phyloP scores from a whole-genome alignment of 2,113 vertebrate species.

The Recurvirostra avosetta region DNA sequence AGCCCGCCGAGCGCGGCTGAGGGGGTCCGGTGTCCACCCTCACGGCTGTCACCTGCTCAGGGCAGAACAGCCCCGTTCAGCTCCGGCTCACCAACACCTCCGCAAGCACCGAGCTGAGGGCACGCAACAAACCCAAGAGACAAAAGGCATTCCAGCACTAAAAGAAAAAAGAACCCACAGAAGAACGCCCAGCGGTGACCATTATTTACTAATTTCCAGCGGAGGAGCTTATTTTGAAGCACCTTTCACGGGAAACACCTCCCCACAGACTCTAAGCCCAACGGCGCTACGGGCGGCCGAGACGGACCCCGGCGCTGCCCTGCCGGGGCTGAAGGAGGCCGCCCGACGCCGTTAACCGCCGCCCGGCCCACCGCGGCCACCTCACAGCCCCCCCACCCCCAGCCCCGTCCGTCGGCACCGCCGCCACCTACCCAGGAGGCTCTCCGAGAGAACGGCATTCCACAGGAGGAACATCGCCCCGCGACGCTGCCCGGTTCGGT shows the following conservation, averaged over 20 bases:
- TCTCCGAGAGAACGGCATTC: constrained; percentile 60
- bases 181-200: accelerated
- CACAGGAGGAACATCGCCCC: constrained; percentile 45
- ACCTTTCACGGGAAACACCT: neutral
- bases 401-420: too few relatives aligned
- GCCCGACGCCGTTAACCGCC: too few relatives aligned
- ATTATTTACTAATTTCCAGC: neutral
- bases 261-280: neutral
- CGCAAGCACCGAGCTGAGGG: neutral
- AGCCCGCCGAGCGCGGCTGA: accelerated
- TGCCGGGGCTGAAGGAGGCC: neutral
- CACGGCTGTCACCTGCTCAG: accelerated
- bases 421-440: constrained; percentile 61
- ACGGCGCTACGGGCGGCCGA: neutral
- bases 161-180: neutral
- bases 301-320: neutral
- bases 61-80: too few relatives aligned
- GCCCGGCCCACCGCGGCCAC: neutral
- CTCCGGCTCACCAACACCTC: neutral
- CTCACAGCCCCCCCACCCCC: too few relatives aligned
- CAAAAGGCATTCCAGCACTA: neutral
- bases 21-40: neutral
- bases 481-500: too few relatives aligned
- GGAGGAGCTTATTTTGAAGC: neutral
- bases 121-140: neutral